These are phyloP conservation scores for Odontomachus brunneus DNA, from an alignment of 1,140 invertebrate genomes.

Conservation along the genomic window DNA sequence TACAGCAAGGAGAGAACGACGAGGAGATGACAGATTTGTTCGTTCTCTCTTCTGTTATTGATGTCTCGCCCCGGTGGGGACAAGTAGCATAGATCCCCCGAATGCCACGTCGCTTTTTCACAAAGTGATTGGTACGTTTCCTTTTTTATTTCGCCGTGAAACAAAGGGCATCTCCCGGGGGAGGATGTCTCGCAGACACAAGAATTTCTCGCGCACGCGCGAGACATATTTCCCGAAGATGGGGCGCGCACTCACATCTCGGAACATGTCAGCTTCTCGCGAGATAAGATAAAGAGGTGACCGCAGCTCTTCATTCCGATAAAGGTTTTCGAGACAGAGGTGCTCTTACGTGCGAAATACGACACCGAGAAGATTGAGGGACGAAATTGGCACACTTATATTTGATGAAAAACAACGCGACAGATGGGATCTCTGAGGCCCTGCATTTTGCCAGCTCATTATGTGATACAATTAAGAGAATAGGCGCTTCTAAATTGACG, in stretches of 20 bases:
- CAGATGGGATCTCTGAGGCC: not conserved
- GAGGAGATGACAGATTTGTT: no score
- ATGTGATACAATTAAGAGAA: not conserved
- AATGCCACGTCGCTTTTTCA: constrained; percentile 54
- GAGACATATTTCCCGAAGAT: constrained; percentile 59
- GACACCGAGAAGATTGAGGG: not conserved
- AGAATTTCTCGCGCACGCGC: constrained; percentile 48
- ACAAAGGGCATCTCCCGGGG: constrained; percentile 37
- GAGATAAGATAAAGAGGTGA: not conserved
- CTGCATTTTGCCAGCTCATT: not conserved
- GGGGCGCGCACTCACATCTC: not conserved
- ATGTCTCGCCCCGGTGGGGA: not conserved
- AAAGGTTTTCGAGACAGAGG: constrained; percentile 19
- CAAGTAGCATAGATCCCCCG: constrained; percentile 35
- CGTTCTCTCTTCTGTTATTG: no score
- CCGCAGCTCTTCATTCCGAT: not conserved
- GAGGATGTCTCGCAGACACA: constrained; percentile 23
- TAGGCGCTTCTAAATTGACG: not conserved
- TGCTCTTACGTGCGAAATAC: not conserved
- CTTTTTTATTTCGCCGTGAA: constrained; percentile 44
- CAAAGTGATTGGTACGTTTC: constrained; percentile 38
- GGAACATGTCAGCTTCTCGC: constrained; percentile 22
- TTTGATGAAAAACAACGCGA: not conserved
- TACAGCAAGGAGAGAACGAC: no score
- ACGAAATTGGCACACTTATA: not conserved